Percentiles rank a stretch among this genome's conserved stretches.
Evolutionary conservation across 2,113 vertebrate species (phyloP).

Genomic region (Podarcis raffonei): DNA sequence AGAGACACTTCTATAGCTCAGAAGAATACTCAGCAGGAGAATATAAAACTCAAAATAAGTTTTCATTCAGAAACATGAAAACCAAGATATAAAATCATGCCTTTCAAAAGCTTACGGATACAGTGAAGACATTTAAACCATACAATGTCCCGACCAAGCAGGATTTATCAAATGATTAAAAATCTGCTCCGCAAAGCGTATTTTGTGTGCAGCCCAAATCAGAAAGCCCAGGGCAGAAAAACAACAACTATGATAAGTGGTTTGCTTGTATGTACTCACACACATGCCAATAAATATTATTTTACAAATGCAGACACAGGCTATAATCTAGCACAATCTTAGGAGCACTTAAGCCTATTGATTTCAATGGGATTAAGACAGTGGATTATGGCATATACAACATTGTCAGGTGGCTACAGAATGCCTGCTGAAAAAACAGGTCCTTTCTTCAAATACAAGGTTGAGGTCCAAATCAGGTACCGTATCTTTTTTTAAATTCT

Average conservation of each 20-base stretch:
- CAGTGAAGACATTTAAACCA: neutral
- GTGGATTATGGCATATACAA: neutral
- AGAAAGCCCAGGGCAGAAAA: neutral
- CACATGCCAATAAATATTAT: neutral
- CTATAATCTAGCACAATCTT: neutral
- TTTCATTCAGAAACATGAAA: neutral
- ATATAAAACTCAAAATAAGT: neutral
- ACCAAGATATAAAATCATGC: neutral
- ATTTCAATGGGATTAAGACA: neutral
- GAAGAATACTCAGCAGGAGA: neutral
- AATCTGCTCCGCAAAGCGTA: neutral
- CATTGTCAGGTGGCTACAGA: neutral
- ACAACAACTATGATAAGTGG: neutral
- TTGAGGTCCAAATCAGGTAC: neutral
- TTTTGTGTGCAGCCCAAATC: neutral
- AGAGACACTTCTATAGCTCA: conserved; percentile 7
- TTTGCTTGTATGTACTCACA: neutral
- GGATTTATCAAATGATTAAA: neutral
- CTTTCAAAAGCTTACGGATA: neutral
- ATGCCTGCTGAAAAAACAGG: neutral
- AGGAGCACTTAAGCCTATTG: neutral
- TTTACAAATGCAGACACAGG: neutral
- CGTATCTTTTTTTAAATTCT: neutral
- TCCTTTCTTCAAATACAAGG: neutral
- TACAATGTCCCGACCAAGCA: neutral